Evolutionary conservation across 2,797 vertebrate genomes (phyloP).

Genomic region (Furcifer pardalis): DNA sequence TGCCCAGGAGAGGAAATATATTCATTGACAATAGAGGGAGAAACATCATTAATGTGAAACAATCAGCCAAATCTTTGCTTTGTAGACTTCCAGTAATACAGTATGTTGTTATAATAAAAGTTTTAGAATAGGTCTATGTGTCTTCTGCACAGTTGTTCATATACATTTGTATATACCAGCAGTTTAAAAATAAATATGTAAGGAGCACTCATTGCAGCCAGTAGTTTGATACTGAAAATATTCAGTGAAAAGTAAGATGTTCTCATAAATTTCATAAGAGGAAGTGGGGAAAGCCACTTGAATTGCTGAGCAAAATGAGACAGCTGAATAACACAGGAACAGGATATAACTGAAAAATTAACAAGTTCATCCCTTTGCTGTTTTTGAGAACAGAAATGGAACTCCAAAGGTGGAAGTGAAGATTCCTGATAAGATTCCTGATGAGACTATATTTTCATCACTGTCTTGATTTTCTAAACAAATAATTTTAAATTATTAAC

Average conservation of each 20-base stretch:
- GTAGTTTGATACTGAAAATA: conserved; percentile 9
- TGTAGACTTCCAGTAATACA: neutral
- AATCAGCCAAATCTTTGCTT: neutral
- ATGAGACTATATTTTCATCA: conserved; percentile 23
- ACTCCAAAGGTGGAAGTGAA: conserved; percentile 66
- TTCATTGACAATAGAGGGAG: no score
- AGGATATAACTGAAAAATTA: conserved; percentile 66
- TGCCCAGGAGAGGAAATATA: neutral
- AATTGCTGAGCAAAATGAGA: conserved; percentile 61
- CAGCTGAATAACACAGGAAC: conserved; percentile 64
- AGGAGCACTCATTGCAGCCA: conserved; percentile 1
- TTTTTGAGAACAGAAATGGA: conserved; percentile 62
- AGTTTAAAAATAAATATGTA: conserved; percentile 11
- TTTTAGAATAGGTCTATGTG: neutral
- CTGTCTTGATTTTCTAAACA: neutral
- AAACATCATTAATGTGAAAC: neutral
- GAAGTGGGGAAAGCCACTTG: conserved; percentile 50
- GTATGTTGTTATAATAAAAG: neutral
- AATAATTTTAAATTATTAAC: neutral
- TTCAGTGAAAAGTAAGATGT: conserved; percentile 46
- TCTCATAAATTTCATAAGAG: conserved; percentile 50
- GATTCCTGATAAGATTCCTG: conserved; percentile 57
- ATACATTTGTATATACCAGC: neutral
- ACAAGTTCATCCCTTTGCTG: conserved; percentile 47
- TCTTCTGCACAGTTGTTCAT: no score